Percentiles rank a stretch among this genome's conserved stretches.
Evolutionary conservation across 2,888 invertebrate genomes (phyloP).

Genomic region (Ichneumoninae sp.): DNA sequence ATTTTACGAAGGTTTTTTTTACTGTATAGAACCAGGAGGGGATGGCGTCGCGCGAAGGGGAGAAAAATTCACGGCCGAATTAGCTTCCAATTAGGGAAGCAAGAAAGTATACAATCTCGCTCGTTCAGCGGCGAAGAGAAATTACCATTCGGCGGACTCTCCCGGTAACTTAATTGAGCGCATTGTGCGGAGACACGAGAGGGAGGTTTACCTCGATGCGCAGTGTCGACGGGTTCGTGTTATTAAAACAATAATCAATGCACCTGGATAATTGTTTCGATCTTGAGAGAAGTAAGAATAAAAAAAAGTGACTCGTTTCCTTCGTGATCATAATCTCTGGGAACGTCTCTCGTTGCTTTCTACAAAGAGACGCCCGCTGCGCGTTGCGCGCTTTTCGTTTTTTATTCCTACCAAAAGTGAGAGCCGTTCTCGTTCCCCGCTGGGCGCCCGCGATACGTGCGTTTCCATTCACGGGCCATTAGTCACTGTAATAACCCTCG

Average conservation of each 20-base stretch:
- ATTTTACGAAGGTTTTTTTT: no score
- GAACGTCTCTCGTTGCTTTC: not conserved
- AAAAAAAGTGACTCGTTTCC: not conserved
- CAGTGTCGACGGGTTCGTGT: not conserved
- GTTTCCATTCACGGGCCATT: slow-evolving; percentile 47
- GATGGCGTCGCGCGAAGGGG: not conserved
- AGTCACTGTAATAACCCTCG: slow-evolving; percentile 44
- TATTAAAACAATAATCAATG: not conserved
- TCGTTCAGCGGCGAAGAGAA: not conserved
- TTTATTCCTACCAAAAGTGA: slow-evolving; percentile 22
- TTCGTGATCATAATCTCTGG: not conserved
- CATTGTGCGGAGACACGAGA: not conserved
- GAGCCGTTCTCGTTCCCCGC: slow-evolving; percentile 40
- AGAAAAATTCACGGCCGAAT: not conserved
- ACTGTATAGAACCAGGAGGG: no score
- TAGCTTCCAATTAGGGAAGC: not conserved
- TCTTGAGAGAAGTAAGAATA: not conserved
- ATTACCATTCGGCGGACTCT: not conserved
- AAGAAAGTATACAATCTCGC: not conserved
- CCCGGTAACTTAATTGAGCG: not conserved
- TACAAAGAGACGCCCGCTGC: not conserved
- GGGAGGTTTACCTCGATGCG: not conserved
- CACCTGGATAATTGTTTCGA: not conserved
- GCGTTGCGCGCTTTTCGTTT: not conserved
- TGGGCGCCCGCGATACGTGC: not conserved